Percentiles rank a stretch among this genome's conserved stretches.
These are phyloP conservation scores for Ctenopoma kingsleyae DNA, from an alignment of 2,797 vertebrate genomes.

Conservation along the genomic window DNA sequence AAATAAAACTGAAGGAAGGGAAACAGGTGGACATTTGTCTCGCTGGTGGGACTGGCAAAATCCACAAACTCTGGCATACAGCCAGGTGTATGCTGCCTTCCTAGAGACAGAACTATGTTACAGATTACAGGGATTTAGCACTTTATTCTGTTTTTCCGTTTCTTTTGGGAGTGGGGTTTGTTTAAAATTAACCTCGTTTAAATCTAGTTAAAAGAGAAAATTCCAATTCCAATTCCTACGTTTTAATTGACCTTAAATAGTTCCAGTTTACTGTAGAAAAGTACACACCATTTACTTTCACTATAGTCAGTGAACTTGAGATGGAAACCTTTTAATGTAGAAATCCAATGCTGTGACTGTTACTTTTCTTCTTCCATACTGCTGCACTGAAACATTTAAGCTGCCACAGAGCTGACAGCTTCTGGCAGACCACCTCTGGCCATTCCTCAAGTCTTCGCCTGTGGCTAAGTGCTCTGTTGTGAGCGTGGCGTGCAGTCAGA, in stretches of 20 bases:
- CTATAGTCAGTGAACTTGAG: slow-evolving; percentile 16
- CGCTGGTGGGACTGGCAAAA: slow-evolving; percentile 47
- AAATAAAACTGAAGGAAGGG: slow-evolving; percentile 57
- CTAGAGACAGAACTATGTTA: slow-evolving; percentile 13
- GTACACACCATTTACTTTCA: slow-evolving; percentile 52
- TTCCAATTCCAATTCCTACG: slow-evolving; percentile 20
- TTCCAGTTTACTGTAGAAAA: slow-evolving; percentile 58
- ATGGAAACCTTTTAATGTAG: slow-evolving; percentile 71
- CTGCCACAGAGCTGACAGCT: slow-evolving; percentile 74
- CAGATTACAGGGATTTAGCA: slow-evolving; percentile 21
- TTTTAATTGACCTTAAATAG: slow-evolving; percentile 54
- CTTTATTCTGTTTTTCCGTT: slow-evolving; percentile 8
- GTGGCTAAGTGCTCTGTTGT: slow-evolving; percentile 75
- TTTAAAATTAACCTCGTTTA: slow-evolving; percentile 21
- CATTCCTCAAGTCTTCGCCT: slow-evolving; percentile 60
- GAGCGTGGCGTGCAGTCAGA: slow-evolving; percentile 72
- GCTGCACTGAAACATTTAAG: slow-evolving; percentile 71
- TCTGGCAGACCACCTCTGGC: slow-evolving; percentile 74
- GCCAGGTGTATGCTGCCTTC: slow-evolving; percentile 44
- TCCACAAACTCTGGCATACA: slow-evolving; percentile 39
- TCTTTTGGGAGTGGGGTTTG: not conserved
- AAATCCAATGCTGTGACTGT: slow-evolving; percentile 64
- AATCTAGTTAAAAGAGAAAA: slow-evolving; percentile 33
- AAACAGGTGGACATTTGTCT: slow-evolving; percentile 76
- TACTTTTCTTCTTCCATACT: slow-evolving; percentile 70